Evolutionary conservation across 2,888 invertebrate species (phyloP).

Genomic region (Drosophila infuscata): DNA sequence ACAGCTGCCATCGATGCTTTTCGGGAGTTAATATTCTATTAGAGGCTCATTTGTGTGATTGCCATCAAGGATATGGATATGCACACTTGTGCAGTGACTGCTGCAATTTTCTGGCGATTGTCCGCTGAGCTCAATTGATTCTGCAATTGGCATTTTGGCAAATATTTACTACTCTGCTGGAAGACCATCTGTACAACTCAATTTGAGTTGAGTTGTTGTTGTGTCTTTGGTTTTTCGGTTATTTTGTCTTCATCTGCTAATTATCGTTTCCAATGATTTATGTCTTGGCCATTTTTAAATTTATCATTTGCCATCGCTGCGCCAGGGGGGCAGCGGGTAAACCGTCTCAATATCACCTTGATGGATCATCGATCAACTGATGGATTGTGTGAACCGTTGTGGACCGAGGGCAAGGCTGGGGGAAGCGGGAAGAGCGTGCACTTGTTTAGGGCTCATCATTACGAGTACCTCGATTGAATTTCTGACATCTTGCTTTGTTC

Average conservation of each 20-base stretch:
- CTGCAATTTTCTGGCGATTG: slow-evolving; percentile 48
- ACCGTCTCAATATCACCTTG: slow-evolving; percentile 69
- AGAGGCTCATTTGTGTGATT: slow-evolving; percentile 83
- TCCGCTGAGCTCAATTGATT: slow-evolving; percentile 41
- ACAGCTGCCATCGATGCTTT: slow-evolving; percentile 63
- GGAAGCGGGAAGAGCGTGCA: slow-evolving; percentile 35
- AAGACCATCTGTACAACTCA: slow-evolving; percentile 44
- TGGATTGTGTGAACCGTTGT: slow-evolving; percentile 72
- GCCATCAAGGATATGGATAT: slow-evolving; percentile 82
- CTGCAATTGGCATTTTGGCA: slow-evolving; percentile 29
- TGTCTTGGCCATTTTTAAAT: slow-evolving; percentile 66
- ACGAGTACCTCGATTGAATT: slow-evolving; percentile 63
- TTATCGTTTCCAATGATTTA: slow-evolving; percentile 74
- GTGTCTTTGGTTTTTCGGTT: slow-evolving; percentile 35
- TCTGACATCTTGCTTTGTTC: slow-evolving; percentile 77
- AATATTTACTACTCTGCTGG: slow-evolving; percentile 8
- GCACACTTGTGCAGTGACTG: slow-evolving; percentile 32
- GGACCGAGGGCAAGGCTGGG: slow-evolving; percentile 1
- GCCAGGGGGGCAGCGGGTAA: slow-evolving; percentile 31
- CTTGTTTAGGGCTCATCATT: slow-evolving; percentile 65
- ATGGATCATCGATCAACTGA: slow-evolving; percentile 76
- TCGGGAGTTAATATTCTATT: slow-evolving; percentile 83
- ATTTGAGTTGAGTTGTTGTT: slow-evolving; percentile 37
- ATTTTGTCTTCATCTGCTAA: slow-evolving; percentile 61
- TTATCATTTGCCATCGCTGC: slow-evolving; percentile 47